Evolutionary conservation across 2,113 vertebrate species (phyloP), one percentile per base, ranked within the genome.

Genomic region (Clarias macrocephalus): DNA sequence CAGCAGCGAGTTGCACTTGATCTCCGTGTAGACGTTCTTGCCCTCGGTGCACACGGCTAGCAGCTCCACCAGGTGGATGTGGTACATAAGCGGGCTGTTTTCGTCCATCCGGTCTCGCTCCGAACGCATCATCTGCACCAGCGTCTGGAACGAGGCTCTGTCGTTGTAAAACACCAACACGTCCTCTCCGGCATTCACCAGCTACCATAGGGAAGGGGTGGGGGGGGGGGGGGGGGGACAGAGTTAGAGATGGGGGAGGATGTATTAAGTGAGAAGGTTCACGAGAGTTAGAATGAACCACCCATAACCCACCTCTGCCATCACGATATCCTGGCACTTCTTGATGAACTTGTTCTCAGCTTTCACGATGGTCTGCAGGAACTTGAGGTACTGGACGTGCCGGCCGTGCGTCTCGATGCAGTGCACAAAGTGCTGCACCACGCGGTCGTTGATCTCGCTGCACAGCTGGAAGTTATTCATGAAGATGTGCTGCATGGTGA

Each of bases 391-490:
- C 92, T 99, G 98, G 63, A 99, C 98, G 0, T 97, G 97, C 4
- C 98, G 96, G 33, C 98, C 98, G 0, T 99, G 98, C 0, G 96
- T 97, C 94, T 99, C 98, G 0, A 98, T 99, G 87, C 98, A 99
- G 95, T 99, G 98, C 23, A 99, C 98, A n/a, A 99, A 99, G 93
- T 99, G 98, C 90, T 99, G 98, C 23, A 99, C 97, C 0, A 99
- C 98, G 0, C 97, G 94, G 87, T 99, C 98, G 0, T 96, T 99
- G 91, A 99, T 99, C 93, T 99, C 98, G 0, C 97, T 99, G 96
- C 98, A 99, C 21, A 99, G 96, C 96, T 99, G 98, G 94, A 97
- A 98, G 92, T 99, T 99, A 91, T 99, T 99, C 98, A 99, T 99
- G 94, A 99, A 99, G 89, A 99, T 98, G 94, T 99, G 98, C 92